These are phyloP conservation scores for Pantherophis guttatus DNA, from an alignment of 2,113 vertebrate species.

Conservation along the genomic window DNA sequence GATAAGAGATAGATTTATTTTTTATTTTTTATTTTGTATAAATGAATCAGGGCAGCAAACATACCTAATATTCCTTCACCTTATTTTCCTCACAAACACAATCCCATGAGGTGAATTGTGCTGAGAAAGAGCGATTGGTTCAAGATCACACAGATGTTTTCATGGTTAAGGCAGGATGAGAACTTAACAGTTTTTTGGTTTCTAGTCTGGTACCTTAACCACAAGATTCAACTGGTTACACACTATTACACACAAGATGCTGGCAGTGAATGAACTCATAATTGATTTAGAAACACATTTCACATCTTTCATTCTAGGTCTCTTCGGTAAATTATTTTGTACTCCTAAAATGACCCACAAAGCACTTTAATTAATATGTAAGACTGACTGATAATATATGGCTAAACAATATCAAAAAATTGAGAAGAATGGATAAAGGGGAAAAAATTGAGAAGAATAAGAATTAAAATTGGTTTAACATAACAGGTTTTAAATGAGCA, in stretches of 20 bases:
- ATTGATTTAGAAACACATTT: conserved; percentile 78
- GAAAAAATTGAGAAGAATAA: conserved; percentile 45
- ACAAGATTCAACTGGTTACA: conserved; percentile 1
- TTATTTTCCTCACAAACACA: neutral
- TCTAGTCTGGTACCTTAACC: neutral
- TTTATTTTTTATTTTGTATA: neutral
- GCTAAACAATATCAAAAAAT: conserved; percentile 63
- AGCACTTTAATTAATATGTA: conserved; percentile 65
- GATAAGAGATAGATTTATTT: neutral
- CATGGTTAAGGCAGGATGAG: neutral
- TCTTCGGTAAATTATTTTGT: conserved; percentile 77
- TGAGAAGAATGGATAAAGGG: conserved; percentile 50
- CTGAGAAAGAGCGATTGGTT: neutral
- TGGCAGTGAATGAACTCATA: conserved; percentile 72
- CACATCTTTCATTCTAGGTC: conserved; percentile 53
- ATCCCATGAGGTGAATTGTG: neutral
- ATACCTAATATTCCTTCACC: neutral
- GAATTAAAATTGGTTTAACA: conserved; percentile 48
- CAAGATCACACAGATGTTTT: neutral
- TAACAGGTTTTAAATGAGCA: conserved; percentile 50
- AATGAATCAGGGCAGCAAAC: neutral
- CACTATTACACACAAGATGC: conserved; percentile 67
- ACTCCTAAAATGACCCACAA: conserved; percentile 68
- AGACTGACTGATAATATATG: conserved; percentile 58
- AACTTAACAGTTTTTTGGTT: neutral